These are phyloP conservation scores for Campopleginae sp. DNA, from an alignment of 2,888 invertebrate species.

Conservation along the genomic window DNA sequence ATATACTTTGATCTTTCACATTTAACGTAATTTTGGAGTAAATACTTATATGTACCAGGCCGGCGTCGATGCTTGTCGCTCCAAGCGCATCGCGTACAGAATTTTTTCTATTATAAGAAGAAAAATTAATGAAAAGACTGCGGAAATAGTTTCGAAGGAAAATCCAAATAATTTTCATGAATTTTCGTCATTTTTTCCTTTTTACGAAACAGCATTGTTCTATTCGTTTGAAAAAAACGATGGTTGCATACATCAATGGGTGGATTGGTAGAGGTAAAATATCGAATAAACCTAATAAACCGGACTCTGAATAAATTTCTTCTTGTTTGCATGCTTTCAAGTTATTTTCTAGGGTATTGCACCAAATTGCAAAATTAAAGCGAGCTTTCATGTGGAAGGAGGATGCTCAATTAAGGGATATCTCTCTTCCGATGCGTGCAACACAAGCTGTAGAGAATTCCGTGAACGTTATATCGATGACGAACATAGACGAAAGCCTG, in stretches of 20 bases:
- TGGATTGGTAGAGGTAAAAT: background rate
- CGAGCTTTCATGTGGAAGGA: background rate
- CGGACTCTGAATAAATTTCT: background rate
- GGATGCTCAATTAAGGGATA: constrained; percentile 11
- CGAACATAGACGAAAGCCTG: constrained; percentile 38
- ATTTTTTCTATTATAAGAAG: background rate
- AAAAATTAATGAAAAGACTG: no score
- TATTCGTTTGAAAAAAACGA: background rate
- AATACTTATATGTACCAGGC: background rate
- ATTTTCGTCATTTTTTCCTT: background rate
- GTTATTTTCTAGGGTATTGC: background rate
- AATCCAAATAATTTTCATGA: background rate
- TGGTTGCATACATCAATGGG: background rate
- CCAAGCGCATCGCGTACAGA: background rate
- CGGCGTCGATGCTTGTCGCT: background rate
- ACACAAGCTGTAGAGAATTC: constrained; percentile 49
- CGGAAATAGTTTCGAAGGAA: no score
- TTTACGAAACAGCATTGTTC: background rate
- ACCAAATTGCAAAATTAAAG: background rate
- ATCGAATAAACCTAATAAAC: background rate
- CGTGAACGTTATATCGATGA: constrained; percentile 63
- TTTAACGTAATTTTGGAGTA: background rate
- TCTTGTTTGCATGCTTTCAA: background rate
- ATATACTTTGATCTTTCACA: constrained; percentile 6
- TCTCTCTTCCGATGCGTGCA: background rate